Base-by-base conservation (phyloP, 2,113 vertebrate genomes). In the Oxygymnocypris stewartii region DNA sequence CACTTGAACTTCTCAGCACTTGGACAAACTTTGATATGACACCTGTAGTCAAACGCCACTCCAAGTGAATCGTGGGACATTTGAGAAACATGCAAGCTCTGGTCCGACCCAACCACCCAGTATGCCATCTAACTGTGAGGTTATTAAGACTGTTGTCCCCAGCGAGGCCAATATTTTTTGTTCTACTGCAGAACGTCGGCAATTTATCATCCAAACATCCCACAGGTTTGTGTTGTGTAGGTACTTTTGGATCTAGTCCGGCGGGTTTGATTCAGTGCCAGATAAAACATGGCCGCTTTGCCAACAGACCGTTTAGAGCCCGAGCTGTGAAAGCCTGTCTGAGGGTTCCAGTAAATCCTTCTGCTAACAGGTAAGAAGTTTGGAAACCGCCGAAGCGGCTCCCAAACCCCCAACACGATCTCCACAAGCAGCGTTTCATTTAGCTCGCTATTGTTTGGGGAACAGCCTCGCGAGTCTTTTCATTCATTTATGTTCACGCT, bases 341-440 rank as follows among this genome's bases (percentile, higher is more conserved):
- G 93, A 95, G 92, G 93, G 93, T 95, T 94, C 95, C 94, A 93
- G 94, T 94, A 95, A 95, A 94, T 95, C 94, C 93, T 94, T 93
- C 92, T 92, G 92, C 93, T 92, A 85, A 85, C 90, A 93, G 92
- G 92, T 94, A 94, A 94, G 93, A 93, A 92, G 92, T 92, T 94
- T 92, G 92, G 92, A 94, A 95, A 95, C 91, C 93, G 93, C 88
- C 92, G 93, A 91, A 89, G 88, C 88, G 91, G 91, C 81, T 61
- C 59, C 76, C 86, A 49, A 81, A 51, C 75, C 84, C 35, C 77
- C 63, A 78, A 51, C 79, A 85, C 82, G 93, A 91, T 93, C 93
- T 88, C 12, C 71, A 77, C 47, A 74, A 77, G 73, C 76, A 81
- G 78, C 44, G 80, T 51, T 81, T 89, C 78, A 87, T 28, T 85